Evolutionary conservation across 1,140 invertebrate genomes (phyloP), one percentile per base, ranked within the genome.

Genomic region (Macrobrachium nipponense): DNA sequence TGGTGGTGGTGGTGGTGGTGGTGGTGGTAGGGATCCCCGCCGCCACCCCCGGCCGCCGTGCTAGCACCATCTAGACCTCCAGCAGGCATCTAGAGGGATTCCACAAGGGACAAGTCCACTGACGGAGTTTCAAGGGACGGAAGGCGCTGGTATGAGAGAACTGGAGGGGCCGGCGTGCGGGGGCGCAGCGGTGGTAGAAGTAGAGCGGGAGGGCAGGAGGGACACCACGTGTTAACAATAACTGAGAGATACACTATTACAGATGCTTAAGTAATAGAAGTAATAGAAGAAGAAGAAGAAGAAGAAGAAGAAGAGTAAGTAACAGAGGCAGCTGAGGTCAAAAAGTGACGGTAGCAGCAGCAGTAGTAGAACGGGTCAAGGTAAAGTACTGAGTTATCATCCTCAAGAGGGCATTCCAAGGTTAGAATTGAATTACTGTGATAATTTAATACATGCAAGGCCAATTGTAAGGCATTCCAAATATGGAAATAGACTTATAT

Each of bases 391-490:
- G 51, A 51, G 51, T 51, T 51, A 51, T 51, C 51, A 51, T 51
- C 51, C 66, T 70, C 66, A 70, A 36, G 36, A 36, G 36, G 36
- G 36, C 66, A 70, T 70, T 70, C 66, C 66, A 70, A 70, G 66
- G 36, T 36, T 70, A 36, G 66, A 70, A 23, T 70, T 36, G 66
- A 70, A 36, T 70, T 70, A 70, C 20, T 70, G 23, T 23, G 23
- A 36, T 27, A 15, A 36, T 27, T 70, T 27, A 27, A 27, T 36
- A 70, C 66, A 70, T 70, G 66, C 66, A 70, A 70, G 51, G 66
- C 66, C 66, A 70, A 20, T 70, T 15, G 36, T 70, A 70, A 70
- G 66, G 66, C 66, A 70, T 70, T 70, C 66, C 23, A 70, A 15
- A 70, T 27, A 70, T 70, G 66, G 66, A 27, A 70, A 36, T 27